Evolutionary conservation across 2,797 vertebrate species (phyloP).

Genomic region (Pipistrellus pygmaeus): DNA sequence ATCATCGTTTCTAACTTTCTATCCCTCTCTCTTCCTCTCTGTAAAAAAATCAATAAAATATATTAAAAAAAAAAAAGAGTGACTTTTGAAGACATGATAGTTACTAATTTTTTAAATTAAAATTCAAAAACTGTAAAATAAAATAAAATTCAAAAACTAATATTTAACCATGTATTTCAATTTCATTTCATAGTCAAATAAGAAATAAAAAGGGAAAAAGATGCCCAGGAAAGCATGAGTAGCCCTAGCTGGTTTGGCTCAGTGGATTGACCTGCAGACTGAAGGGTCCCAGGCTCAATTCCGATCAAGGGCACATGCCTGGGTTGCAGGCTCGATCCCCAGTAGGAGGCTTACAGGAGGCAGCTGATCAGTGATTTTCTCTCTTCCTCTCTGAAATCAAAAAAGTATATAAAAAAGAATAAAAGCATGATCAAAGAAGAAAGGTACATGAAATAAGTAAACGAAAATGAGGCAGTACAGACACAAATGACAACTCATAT

Average conservation of each 20-base stretch:
- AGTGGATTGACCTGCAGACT: too few species aligned
- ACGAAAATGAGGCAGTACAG: conserved; percentile 25
- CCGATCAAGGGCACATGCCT: too few species aligned
- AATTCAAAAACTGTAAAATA: conserved; percentile 55
- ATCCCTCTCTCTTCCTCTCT: too few species aligned
- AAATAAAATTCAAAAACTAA: conserved; percentile 66
- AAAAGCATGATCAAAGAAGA: conserved; percentile 27
- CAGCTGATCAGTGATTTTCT: background rate
- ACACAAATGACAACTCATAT: conserved; percentile 48
- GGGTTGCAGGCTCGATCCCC: too few species aligned
- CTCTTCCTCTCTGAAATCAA: background rate
- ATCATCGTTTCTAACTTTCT: too few species aligned
- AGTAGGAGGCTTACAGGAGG: too few species aligned
- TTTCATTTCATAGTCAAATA: background rate
- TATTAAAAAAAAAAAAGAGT: background rate
- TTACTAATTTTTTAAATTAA: conserved; percentile 34
- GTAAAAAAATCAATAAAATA: too few species aligned
- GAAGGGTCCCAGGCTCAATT: too few species aligned
- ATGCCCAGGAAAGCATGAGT: too few species aligned
- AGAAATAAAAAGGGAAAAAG: too few species aligned
- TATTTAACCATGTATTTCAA: conserved; percentile 47
- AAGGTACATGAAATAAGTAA: background rate
- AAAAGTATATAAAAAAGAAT: background rate
- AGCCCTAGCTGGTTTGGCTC: too few species aligned
- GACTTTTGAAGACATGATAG: conserved; percentile 19